Evolutionary conservation across 2,888 invertebrate genomes (phyloP), one percentile per base, ranked within the genome.

Genomic region (Acanthosepion pharaonis): DNA sequence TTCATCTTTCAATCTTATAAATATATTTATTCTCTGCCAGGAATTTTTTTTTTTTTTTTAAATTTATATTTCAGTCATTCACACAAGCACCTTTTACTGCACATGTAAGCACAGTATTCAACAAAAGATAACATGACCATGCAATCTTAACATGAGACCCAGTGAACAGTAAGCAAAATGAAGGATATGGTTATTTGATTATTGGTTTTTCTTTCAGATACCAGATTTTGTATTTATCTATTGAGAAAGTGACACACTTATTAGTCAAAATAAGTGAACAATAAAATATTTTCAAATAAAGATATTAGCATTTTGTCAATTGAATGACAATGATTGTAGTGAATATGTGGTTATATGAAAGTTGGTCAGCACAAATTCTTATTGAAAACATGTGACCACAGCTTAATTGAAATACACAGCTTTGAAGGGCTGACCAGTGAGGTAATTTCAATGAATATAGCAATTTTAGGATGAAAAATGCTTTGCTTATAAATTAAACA

Each of bases 1-100:
- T 78, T 78, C n/a, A 78, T 78, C 78, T 78, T 78, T 78, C n/a
- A n/a, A 78, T 78, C 11, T 78, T 78, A 78, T 78, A 78, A 78
- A 78, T 78, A 78, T 78, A 78, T 33, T 78, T 78, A 78, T 78
- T 78, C 78, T 78, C 78, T n/a, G 78, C 78, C 78, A 78, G n/a
- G 64, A 8, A 42, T 42, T 42, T 42, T 42, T 42, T 42, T 42
- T 42, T n/a, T 78, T 78, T 78, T 78, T 78, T 78, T 78, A 18
- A 3, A n/a, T n/a, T 33, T n/a, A 78, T 78, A n/a, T 78, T 78
- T 78, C 15, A 78, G n/a, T 78, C 78, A 78, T 78, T 78, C 78
- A 78, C 78, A 78, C n/a, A 78, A n/a, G n/a, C 11, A 78, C 78
- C 78, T 78, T 42, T 42, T n/a, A 78, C n/a, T 78, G 33, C n/a